Evolutionary conservation across 2,113 vertebrate species (phyloP).

Genomic region (Amblyornis subalaris): DNA sequence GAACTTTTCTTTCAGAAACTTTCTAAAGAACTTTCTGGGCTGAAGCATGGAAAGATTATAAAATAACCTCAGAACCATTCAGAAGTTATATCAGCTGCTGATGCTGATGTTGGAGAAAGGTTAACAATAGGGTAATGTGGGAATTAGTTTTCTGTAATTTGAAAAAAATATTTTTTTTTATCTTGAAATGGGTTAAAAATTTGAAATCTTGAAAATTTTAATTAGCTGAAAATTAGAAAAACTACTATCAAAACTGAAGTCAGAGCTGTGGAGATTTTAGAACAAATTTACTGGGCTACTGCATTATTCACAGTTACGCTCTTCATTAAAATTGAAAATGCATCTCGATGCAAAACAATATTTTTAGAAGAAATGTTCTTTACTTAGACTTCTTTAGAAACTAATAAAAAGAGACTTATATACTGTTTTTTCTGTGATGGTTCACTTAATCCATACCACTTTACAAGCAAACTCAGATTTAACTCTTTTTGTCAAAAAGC

Average conservation of each 20-base stretch:
- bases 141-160: background rate
- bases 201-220: background rate
- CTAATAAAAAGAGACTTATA: conserved; percentile 47
- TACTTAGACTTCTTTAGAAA: conserved; percentile 30
- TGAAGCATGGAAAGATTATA: background rate
- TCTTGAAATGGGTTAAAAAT: background rate
- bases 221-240: background rate
- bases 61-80: background rate
- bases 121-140: background rate
- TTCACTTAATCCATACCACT: conserved; percentile 23
- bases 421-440: background rate
- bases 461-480: conserved; percentile 44
- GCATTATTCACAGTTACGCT: background rate
- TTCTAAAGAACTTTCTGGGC: background rate
- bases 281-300: background rate
- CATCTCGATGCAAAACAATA: conserved; percentile 2
- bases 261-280: background rate
- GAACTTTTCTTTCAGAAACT: background rate
- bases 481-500: conserved; percentile 40
- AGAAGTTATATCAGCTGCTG: background rate
- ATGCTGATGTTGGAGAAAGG: background rate
- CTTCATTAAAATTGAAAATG: conserved; percentile 8
- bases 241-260: background rate
- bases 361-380: conserved; percentile 24
- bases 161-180: background rate